phyloP scores from a whole-genome alignment of 2,888 invertebrate genomes.

The Anarsia innoxiella region DNA sequence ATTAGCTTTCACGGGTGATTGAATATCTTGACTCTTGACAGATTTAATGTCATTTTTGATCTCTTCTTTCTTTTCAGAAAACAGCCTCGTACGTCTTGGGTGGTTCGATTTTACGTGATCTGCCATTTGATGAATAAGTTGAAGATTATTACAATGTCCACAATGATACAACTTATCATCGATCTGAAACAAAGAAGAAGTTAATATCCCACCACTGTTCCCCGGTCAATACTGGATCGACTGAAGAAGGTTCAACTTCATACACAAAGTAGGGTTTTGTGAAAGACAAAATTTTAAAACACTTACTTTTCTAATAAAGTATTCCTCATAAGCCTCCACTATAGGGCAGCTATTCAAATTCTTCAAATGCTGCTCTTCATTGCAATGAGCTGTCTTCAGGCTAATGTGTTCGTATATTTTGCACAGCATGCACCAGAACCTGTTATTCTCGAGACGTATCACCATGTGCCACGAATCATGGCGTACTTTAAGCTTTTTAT shows the following conservation, averaged over 20 bases:
- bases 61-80: background rate
- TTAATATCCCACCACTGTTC: too few relatives aligned
- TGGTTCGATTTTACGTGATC: slow-evolving; percentile 23
- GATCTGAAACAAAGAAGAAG: too few relatives aligned
- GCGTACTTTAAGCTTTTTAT: slow-evolving; percentile 22
- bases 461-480: slow-evolving; percentile 36
- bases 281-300: background rate
- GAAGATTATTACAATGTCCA: slow-evolving; percentile 34
- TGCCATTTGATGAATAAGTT: slow-evolving; percentile 19
- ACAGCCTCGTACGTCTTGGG: slow-evolving; percentile 8
- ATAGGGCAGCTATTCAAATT: slow-evolving; percentile 19
- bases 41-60: too few relatives aligned
- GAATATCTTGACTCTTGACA: background rate
- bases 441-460: slow-evolving; percentile 15
- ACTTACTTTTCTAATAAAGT: slow-evolving; percentile 27
- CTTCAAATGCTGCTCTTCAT: slow-evolving; percentile 16
- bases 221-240: too few relatives aligned
- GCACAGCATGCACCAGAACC: slow-evolving; percentile 33
- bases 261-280: too few relatives aligned
- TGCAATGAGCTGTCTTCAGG: slow-evolving; percentile 23
- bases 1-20: background rate
- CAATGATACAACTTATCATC: slow-evolving; percentile 31
- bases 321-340: slow-evolving; percentile 16
- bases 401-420: slow-evolving; percentile 12
- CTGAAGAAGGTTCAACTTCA: too few relatives aligned